Percentiles rank a stretch among this genome's conserved stretches.
Conservation (phyloP, 2,797 vertebrate genomes). For the Podargus strigoides region DNA sequence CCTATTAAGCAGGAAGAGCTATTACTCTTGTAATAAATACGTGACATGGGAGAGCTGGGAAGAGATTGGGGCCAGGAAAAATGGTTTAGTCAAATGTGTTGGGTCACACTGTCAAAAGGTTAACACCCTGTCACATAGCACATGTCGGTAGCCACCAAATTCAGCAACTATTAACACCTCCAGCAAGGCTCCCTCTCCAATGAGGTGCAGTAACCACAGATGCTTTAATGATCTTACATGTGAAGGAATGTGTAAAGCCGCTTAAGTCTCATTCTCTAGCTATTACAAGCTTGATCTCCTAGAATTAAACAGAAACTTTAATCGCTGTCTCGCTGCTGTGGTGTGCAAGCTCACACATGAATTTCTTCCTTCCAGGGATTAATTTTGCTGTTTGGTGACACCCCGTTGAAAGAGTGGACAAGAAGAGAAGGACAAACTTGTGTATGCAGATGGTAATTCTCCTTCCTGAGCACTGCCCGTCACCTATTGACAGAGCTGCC, state of each 20-base stretch:
- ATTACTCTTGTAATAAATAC: not conserved
- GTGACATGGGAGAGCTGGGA: not conserved
- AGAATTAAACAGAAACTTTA: slow-evolving; percentile 24
- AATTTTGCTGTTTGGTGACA: not conserved
- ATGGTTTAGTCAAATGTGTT: not conserved
- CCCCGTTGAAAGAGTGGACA: not conserved
- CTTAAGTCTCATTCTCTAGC: slow-evolving; percentile 1
- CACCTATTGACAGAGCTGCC: not conserved
- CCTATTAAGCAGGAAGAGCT: slow-evolving; percentile 1
- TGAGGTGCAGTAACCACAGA: not conserved
- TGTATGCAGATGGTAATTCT: not conserved
- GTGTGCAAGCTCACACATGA: not conserved
- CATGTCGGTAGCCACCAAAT: not conserved
- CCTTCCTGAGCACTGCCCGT: not conserved
- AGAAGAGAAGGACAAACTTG: not conserved
- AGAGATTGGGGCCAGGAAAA: not conserved
- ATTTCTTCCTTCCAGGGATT: not conserved
- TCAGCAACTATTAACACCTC: not conserved
- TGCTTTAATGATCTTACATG: not conserved
- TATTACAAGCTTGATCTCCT: slow-evolving; percentile 35
- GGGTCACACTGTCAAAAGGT: not conserved
- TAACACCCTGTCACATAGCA: not conserved
- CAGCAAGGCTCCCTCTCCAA: not conserved
- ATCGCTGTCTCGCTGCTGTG: not conserved
- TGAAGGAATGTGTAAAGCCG: slow-evolving; percentile 17